phyloP scores from a whole-genome alignment of 2,113 vertebrate species.

The Rousettus leschenaultii region DNA sequence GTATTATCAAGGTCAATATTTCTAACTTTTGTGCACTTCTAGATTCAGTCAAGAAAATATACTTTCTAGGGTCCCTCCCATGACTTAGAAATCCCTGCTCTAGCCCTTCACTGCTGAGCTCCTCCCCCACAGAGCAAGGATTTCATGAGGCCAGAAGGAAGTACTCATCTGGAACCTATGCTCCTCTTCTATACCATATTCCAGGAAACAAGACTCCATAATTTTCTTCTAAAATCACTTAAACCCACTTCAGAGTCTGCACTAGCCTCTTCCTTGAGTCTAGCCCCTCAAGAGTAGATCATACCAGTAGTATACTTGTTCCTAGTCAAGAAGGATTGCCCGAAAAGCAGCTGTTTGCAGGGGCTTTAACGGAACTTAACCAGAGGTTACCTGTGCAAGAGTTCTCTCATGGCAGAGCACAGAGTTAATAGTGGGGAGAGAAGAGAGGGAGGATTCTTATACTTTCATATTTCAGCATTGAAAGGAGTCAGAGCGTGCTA shows the following conservation, averaged over 20 bases:
- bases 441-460: no score
- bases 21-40: neutral
- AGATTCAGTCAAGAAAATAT: neutral
- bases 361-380: neutral
- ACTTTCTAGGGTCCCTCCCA: neutral
- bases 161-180: no score
- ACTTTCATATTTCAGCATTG: neutral
- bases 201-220: neutral
- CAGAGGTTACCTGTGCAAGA: no score
- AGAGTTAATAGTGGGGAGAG: neutral
- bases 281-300: neutral
- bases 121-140: neutral
- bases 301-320: neutral
- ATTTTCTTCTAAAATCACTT: neutral
- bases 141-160: neutral
- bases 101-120: neutral
- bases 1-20: neutral
- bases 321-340: neutral
- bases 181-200: neutral
- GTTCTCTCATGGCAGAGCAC: neutral
- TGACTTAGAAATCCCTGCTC: neutral
- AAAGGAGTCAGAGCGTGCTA: neutral
- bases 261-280: neutral
- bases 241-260: neutral
- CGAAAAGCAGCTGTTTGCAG: neutral